Percentiles rank a stretch among this genome's conserved stretches.
phyloP scores from a whole-genome alignment of 2,797 vertebrate species.

The Scolopax rusticola region DNA sequence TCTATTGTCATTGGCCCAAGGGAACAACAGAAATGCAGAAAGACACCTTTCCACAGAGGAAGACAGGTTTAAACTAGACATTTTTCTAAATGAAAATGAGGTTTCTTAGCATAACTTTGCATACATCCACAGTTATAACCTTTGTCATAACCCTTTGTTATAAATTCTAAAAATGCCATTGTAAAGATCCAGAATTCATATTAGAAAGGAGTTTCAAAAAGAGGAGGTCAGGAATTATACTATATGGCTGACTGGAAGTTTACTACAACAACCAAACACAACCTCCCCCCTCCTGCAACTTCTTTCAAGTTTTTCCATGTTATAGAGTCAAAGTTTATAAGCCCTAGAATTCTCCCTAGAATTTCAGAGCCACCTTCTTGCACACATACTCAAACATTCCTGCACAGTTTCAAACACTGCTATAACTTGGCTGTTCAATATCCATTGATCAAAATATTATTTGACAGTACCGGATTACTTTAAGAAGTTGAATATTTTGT shows the following conservation, averaged over 20 bases:
- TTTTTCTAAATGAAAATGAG: background rate
- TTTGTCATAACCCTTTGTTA: background rate
- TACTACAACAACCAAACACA: background rate
- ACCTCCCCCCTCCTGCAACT: rapidly evolving
- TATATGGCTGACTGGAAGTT: background rate
- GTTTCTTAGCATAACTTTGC: background rate
- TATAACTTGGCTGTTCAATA: background rate
- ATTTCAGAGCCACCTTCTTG: background rate
- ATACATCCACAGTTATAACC: background rate
- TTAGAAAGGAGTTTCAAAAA: background rate
- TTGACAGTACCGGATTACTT: background rate
- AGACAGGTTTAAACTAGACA: background rate
- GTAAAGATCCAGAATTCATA: background rate
- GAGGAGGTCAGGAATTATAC: background rate
- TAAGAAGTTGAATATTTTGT: background rate
- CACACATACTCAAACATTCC: background rate
- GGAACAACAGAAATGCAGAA: background rate
- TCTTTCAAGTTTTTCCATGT: background rate
- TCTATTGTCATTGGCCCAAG: background rate
- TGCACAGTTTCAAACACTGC: background rate
- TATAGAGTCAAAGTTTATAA: background rate
- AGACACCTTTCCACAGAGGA: background rate
- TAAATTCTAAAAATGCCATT: background rate
- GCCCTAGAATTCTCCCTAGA: background rate
- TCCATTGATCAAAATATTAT: background rate